Evolutionary conservation across 1,140 invertebrate species (phyloP), one percentile per base, ranked within the genome.

Genomic region (Ctenoplectra terminalis): DNA sequence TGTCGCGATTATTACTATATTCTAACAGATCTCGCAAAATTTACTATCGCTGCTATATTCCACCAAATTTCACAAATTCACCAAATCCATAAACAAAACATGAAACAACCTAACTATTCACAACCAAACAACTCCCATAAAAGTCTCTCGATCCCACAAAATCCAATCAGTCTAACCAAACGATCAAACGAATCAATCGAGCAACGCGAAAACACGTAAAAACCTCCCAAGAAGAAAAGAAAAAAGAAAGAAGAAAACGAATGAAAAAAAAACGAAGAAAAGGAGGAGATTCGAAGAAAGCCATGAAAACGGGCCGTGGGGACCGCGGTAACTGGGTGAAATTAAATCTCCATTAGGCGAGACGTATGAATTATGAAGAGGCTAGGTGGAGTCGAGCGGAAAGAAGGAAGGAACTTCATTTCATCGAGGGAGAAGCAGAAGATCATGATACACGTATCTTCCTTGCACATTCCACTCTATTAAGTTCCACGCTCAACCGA

Each of bases 271-370:
- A 29, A 52, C 20, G 23, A 15, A 9, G 1, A 17, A 37, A 46
- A 50, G 46, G 26, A 15, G 64, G 56, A 81, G 61, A 63, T 29
- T 69, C 56, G 64, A 80, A 20, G 52, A 50, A 54, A 64, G 43
- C 83, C 26, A 20, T 40, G 43, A 71, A 80, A 86, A 80, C 71
- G 63, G 69, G n/a, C 56, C 48, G 15, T 26, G 17, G 50, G 40
- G 63, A 70, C 40, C 29, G 23, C 31, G 74, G 64, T 84, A 83
- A 88, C 87, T 82, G 81, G 80, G 83, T 86, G 83, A 91, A 91
- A 90, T 91, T 91, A 90, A 90, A 91, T 91, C 89, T 90, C 90
- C 90, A 91, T 91, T 92, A 91, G 82, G 83, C 75, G 58, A 84
- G 85, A 78, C 82, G 87, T 86, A 87, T 90, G 85, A 90, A 90